A percentile compares a stretch with the other conserved stretches of the same genome.
phyloP scores from a whole-genome alignment of 2,888 invertebrate genomes.

The Monopis laevigella region DNA sequence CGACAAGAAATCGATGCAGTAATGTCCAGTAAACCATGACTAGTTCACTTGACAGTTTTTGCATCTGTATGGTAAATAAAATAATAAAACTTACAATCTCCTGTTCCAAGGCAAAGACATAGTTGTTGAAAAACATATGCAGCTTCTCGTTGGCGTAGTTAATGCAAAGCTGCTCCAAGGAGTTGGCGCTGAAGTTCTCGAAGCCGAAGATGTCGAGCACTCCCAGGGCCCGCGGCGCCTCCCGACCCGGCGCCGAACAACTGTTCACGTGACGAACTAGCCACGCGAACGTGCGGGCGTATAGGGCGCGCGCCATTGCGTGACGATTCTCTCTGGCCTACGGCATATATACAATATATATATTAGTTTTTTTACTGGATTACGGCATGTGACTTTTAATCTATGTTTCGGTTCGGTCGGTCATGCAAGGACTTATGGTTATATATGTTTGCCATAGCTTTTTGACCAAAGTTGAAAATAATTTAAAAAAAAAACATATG shows the following conservation, averaged over 20 bases:
- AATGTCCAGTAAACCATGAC: too few species aligned
- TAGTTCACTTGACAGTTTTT: too few species aligned
- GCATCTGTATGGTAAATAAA: too few species aligned
- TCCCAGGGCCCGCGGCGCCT: slow-evolving; percentile 78
- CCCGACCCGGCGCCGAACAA: slow-evolving; percentile 89
- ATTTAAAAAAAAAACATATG: too few species aligned
- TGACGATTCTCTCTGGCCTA: slow-evolving; percentile 90
- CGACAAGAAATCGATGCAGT: too few species aligned
- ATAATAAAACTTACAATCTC: slow-evolving; percentile 84
- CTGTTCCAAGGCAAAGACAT: slow-evolving; percentile 93
- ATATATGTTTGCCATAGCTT: too few species aligned
- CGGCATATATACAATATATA: too few species aligned
- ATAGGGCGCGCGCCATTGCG: slow-evolving; percentile 92
- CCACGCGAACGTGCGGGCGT: slow-evolving; percentile 92
- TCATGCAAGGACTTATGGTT: too few species aligned
- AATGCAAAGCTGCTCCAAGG: slow-evolving; percentile 92
- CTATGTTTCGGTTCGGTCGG: too few species aligned
- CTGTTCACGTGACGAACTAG: slow-evolving; percentile 91
- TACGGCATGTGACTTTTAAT: too few species aligned
- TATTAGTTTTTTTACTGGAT: too few species aligned
- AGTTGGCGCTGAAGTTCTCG: slow-evolving; percentile 91
- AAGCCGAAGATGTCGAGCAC: slow-evolving; percentile 95
- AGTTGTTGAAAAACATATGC: slow-evolving; percentile 96
- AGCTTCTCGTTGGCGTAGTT: slow-evolving; percentile 95
- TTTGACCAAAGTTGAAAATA: too few species aligned